phyloP scores from a whole-genome alignment of 2,113 vertebrate species.

The Propithecus coquereli region DNA sequence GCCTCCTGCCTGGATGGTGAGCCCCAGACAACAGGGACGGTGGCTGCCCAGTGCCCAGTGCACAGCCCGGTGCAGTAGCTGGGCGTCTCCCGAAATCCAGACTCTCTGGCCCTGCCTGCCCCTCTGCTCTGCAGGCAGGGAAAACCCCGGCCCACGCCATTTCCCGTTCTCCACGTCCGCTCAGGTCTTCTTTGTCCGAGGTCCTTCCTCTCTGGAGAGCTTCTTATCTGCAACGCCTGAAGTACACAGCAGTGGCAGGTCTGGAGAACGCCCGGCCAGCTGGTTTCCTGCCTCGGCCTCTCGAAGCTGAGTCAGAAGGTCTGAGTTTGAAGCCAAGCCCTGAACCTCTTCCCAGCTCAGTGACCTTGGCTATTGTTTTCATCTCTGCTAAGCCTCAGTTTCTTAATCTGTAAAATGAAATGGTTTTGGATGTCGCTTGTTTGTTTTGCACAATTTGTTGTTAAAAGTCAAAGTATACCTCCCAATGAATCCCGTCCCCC shows the following conservation, averaged over 20 bases:
- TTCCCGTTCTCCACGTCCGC: constrained; percentile 41
- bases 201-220: constrained; percentile 52
- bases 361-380: background rate
- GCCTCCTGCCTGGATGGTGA: background rate
- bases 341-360: background rate
- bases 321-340: background rate
- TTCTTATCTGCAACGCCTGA: constrained; percentile 28
- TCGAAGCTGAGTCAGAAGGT: constrained; percentile 29
- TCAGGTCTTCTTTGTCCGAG: constrained; percentile 28
- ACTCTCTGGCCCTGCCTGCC: background rate
- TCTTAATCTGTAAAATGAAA: background rate
- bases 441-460: background rate
- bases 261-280: background rate
- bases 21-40: background rate
- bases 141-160: constrained; percentile 23
- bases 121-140: background rate
- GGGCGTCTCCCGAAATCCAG: background rate
- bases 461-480: background rate
- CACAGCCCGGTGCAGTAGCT: background rate
- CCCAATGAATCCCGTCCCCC: background rate
- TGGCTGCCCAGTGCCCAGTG: background rate
- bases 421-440: background rate
- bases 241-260: background rate
- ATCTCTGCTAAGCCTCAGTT: background rate
- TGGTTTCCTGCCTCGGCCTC: constrained; percentile 25